phyloP scores from a whole-genome alignment of 1,140 invertebrate species.

The Cherax quadricarinatus region DNA sequence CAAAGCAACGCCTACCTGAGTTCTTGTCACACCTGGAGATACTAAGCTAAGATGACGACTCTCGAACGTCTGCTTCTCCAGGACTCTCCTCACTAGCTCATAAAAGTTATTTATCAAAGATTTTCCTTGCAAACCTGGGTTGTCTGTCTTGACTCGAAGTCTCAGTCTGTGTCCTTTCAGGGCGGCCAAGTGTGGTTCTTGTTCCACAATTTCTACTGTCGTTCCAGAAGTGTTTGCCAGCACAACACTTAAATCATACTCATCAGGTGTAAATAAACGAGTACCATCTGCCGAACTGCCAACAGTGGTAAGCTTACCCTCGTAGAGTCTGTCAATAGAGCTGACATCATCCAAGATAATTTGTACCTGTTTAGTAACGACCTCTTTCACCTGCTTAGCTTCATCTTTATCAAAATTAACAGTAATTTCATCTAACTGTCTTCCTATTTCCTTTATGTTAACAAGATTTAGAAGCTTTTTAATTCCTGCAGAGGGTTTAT shows the following conservation, averaged over 20 bases:
- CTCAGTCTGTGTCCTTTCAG: background rate
- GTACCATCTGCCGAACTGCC: slow-evolving; percentile 36
- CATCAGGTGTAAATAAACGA: slow-evolving; percentile 32
- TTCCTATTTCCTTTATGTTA: background rate
- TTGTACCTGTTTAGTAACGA: slow-evolving; percentile 13
- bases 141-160: background rate
- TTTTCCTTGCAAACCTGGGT: background rate
- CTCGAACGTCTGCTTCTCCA: background rate
- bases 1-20: slow-evolving; percentile 26
- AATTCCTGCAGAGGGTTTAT: background rate
- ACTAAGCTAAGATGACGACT: background rate
- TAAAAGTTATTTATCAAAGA: background rate
- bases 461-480: background rate
- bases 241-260: slow-evolving; percentile 41
- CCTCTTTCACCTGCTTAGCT: slow-evolving; percentile 26
- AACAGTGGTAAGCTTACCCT: slow-evolving; percentile 18
- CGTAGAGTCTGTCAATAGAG: background rate
- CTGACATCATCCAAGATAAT: slow-evolving; percentile 7
- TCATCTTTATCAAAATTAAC: slow-evolving; percentile 38
- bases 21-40: slow-evolving; percentile 11
- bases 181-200: background rate
- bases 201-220: slow-evolving; percentile 1
- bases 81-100: background rate
- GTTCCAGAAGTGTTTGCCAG: background rate
- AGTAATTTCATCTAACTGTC: background rate